These are phyloP conservation scores for Plagodis dolabraria DNA, from an alignment of 2,888 invertebrate species.

Conservation along the genomic window DNA sequence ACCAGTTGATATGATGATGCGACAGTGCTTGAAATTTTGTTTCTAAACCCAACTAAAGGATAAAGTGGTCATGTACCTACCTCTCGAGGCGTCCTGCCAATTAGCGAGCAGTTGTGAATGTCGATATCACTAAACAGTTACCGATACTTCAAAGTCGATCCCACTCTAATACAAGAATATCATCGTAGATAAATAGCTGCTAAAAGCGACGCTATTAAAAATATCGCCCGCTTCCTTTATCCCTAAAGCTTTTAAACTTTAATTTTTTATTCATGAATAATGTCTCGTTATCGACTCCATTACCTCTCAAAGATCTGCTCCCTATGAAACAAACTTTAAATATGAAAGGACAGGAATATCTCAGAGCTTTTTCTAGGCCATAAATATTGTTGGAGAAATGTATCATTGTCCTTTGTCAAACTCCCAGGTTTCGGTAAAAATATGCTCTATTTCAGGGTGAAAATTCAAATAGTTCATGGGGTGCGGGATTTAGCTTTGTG, in stretches of 20 bases:
- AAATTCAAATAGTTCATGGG: slow-evolving; percentile 67
- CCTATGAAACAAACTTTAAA: slow-evolving; percentile 77
- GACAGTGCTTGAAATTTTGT: too few relatives aligned
- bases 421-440: slow-evolving; percentile 56
- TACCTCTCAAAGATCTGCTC: slow-evolving; percentile 52
- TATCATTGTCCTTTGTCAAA: slow-evolving; percentile 76
- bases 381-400: slow-evolving; percentile 83
- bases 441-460: slow-evolving; percentile 50
- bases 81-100: too few relatives aligned
- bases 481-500: slow-evolving; percentile 45
- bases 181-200: not conserved
- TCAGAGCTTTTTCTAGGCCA: slow-evolving; percentile 65
- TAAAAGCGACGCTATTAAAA: slow-evolving; percentile 1
- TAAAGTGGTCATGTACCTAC: too few relatives aligned
- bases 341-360: slow-evolving; percentile 70
- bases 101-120: too few relatives aligned
- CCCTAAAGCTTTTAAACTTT: slow-evolving; percentile 20
- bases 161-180: too few relatives aligned
- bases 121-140: too few relatives aligned
- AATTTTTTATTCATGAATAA: slow-evolving; percentile 38
- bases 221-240: not conserved
- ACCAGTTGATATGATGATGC: too few relatives aligned
- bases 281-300: slow-evolving; percentile 56
- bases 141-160: too few relatives aligned
- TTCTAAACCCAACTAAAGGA: too few relatives aligned